phyloP scores from a whole-genome alignment of 2,113 vertebrate genomes.

The Panthera leo region DNA sequence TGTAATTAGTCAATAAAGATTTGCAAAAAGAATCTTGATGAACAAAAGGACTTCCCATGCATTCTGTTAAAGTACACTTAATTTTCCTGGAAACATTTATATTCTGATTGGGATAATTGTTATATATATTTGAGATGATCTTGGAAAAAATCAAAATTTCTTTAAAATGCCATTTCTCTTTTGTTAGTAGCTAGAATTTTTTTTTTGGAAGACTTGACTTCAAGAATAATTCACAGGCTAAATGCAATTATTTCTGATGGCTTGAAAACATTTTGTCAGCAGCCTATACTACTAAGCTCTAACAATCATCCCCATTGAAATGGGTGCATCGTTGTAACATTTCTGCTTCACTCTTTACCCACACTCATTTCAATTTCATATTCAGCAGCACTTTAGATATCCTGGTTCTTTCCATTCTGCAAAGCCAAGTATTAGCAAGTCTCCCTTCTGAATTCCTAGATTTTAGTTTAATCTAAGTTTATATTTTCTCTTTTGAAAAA shows the following conservation, averaged over 20 bases:
- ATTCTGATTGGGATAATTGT: neutral
- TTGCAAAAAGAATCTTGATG: neutral
- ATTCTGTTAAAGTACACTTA: neutral
- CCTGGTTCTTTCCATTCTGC: neutral
- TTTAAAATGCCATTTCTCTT: neutral
- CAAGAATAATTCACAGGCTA: neutral
- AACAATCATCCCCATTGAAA: neutral
- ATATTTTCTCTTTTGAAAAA: neutral
- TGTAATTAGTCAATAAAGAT: neutral
- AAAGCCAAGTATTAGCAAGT: neutral
- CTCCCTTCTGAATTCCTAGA: neutral
- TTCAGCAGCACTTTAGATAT: neutral
- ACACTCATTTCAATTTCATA: neutral
- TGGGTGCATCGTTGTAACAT: no score
- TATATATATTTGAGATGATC: neutral
- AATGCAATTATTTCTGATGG: neutral
- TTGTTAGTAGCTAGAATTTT: neutral
- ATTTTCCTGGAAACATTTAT: neutral
- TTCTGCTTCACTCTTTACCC: neutral
- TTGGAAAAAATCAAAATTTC: neutral
- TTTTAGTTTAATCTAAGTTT: neutral
- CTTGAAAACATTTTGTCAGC: neutral
- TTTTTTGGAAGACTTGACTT: neutral
- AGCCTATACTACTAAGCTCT: neutral
- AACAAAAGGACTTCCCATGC: neutral